Base-by-base conservation (phyloP, 2,888 invertebrate genomes). In the Trachelus troglodyta region DNA sequence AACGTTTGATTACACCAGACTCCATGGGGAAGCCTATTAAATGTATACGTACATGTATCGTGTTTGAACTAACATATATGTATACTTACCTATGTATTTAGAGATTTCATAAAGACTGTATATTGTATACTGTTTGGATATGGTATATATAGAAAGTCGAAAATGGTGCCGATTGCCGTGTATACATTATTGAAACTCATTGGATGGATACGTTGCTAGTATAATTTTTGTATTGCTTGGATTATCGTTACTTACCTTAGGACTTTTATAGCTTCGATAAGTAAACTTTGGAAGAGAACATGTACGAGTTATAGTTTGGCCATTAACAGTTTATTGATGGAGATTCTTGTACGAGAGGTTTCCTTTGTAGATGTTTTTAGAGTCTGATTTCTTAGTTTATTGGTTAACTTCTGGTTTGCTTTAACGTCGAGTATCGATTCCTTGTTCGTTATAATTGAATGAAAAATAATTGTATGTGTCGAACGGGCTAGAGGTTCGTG, bases 1-100 rank as follows among this genome's bases (percentile, higher is more conserved):
- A 90, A 90, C 88, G 89, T 87, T 88, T 86, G 89, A 90, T 90
- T 90, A 90, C 87, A 89, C 56, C 23, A 56, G 56, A 56, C 56
- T 56, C 56, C 56, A 88, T 85, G 81, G 71, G 71, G 71, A 71
- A 31, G 71, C 34, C 71, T 56, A 15, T 56, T 56, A 56, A 56
- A 56, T 56, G 23, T 56, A 23, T 23, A 23, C 23, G 56, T 56
- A 56, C 56, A 15, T 56, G 6, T 6, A 56, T 23, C 23, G 6
- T 56, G 23, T 56, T 56, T 56, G 56, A 2, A 56, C 23, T 23
- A 23, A 23, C 23, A 15, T 56, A 56, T 56, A 23, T 56, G 23
- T 56, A 23, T 15, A 23, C 23, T 56, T 56, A 56, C 6, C 56
- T 23, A 23, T 56, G 56, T 56, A 23, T 23, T 56, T 23, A 23